A percentile compares a stretch with the other conserved stretches of the same genome.
Evolutionary conservation across 2,113 vertebrate genomes (phyloP).

Genomic region (Dasyurus viverrinus): DNA sequence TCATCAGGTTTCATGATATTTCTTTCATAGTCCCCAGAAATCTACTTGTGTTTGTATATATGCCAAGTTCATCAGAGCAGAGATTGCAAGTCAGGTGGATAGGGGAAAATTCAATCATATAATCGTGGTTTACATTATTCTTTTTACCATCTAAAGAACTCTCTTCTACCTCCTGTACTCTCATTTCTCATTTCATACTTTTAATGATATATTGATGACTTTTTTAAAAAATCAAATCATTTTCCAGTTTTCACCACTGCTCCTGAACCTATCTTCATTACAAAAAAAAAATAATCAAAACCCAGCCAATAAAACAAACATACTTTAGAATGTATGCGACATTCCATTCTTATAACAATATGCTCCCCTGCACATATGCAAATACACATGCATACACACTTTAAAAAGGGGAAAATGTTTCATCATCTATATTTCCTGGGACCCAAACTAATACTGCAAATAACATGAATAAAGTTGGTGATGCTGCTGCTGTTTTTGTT

Average conservation of each 20-base stretch:
- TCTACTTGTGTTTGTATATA: slow-evolving; percentile 54
- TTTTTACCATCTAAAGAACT: slow-evolving; percentile 17
- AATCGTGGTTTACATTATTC: not conserved
- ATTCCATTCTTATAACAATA: not conserved
- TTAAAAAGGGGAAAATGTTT: not conserved
- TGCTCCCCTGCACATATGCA: no score
- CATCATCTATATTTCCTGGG: not conserved
- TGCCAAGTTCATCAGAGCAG: slow-evolving; percentile 63
- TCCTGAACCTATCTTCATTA: not conserved
- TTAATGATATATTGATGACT: not conserved
- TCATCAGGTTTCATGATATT: slow-evolving; percentile 35
- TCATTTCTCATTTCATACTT: not conserved
- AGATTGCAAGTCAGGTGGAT: not conserved
- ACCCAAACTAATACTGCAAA: not conserved
- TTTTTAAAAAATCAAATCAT: not conserved
- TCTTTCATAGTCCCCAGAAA: slow-evolving; percentile 62
- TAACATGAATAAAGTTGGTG: not conserved
- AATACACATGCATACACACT: not conserved
- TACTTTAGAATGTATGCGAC: not conserved
- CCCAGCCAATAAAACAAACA: not conserved
- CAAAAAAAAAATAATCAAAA: not conserved
- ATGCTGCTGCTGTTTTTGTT: not conserved
- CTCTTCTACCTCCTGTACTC: not conserved
- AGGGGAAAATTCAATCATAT: slow-evolving; percentile 36
- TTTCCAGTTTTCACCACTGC: not conserved